Base-by-base conservation (phyloP, 2,888 invertebrate genomes). In the Epirrhoe alternata region DNA sequence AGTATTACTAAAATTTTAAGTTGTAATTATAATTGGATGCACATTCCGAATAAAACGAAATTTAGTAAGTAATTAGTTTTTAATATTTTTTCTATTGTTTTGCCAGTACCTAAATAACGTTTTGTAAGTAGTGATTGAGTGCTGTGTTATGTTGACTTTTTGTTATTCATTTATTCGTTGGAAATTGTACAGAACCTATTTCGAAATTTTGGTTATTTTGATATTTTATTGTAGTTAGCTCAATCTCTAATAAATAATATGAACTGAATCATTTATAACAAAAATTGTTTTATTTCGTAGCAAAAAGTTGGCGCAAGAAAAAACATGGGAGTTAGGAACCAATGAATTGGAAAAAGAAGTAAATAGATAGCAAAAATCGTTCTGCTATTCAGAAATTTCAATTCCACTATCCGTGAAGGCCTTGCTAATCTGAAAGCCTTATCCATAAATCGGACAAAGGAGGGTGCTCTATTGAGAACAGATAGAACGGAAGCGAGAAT, bases 91-190 rank as follows among this genome's bases (percentile, higher is more conserved):
- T 33, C 16, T 33, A 35, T 61, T 33, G 51, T 68, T 67, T 77
- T 81, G 80, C 77, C 82, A 81, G 80, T 83, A n/a, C n/a, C n/a
- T n/a, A 57, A 79, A 76, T 71, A 73, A 79, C 72, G 72, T 78
- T 77, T 74, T 77, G 71, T 67, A 71, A 76, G 80, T 81, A 80
- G 85, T 88, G 85, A 86, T 86, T 81, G 83, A 84, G 82, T 83
- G 85, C 87, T 87, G 88, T 87, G 87, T 86, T 87, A 85, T 76
- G 77, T 79, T 74, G 66, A 66, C 61, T 73, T 71, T 74, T 72
- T 71, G 67, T 73, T 65, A 69, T 73, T 70, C 30, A 62, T 64
- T 71, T 51, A 70, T 57, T 67, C 17, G 61, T 70, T 69, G 61
- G 63, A 55, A 70, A 70, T 74, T 70, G 58, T 70, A 74, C 64